Evolutionary conservation across 2,797 vertebrate genomes (phyloP).

Genomic region (Lacerta viridis): DNA sequence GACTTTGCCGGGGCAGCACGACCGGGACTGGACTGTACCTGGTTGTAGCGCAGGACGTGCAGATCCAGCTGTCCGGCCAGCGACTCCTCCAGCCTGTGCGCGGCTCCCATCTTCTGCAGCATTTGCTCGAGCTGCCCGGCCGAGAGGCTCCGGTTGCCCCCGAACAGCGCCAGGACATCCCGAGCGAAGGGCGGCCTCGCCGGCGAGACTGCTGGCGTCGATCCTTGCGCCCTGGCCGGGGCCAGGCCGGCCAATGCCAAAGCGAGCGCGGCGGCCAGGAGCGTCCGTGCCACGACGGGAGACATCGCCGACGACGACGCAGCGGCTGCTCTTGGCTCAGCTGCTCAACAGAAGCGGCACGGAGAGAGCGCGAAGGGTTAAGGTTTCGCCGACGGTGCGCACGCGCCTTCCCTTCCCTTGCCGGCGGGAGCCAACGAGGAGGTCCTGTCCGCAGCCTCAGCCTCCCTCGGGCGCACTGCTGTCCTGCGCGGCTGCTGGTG

Average conservation of each 20-base stretch:
- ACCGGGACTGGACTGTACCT: slow-evolving; percentile 65
- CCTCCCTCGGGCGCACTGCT: not conserved
- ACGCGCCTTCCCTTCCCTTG: not conserved
- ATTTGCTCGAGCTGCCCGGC: slow-evolving; percentile 61
- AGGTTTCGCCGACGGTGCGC: not conserved
- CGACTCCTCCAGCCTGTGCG: slow-evolving; percentile 26
- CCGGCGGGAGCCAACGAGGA: not conserved
- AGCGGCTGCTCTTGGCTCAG: not conserved
- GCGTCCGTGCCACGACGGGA: slow-evolving; percentile 1
- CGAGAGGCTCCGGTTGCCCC: slow-evolving; percentile 76
- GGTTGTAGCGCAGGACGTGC: slow-evolving; percentile 72
- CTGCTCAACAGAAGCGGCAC: not conserved
- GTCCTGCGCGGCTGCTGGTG: not conserved
- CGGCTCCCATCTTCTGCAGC: slow-evolving; percentile 71
- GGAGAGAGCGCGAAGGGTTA: not conserved
- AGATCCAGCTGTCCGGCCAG: slow-evolving; percentile 45
- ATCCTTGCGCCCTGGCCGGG: not conserved
- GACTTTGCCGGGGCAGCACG: not conserved
- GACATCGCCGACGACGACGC: slow-evolving; percentile 5
- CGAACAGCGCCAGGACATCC: slow-evolving; percentile 77
- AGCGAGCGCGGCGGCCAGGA: not conserved
- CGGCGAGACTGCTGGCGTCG: not conserved
- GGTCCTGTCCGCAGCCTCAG: not conserved
- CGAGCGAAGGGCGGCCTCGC: slow-evolving; percentile 64
- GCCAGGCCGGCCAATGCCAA: slow-evolving; percentile 27